Conservation (phyloP, 2,113 vertebrate species). For the Talpa occidentalis region DNA sequence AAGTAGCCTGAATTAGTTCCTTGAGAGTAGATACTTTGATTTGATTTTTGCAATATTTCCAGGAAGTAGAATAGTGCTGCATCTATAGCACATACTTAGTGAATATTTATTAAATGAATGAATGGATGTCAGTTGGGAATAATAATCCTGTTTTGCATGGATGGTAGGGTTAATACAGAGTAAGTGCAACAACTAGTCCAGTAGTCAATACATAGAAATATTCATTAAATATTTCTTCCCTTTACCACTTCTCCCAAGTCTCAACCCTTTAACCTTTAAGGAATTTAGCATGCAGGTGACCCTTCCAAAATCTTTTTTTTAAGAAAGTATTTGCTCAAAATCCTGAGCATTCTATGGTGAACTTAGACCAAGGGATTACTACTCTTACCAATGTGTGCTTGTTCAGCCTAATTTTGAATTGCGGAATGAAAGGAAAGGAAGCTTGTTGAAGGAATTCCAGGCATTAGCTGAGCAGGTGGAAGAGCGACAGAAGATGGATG, state of each 20-base stretch:
- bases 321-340: not conserved
- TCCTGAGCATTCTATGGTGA: not conserved
- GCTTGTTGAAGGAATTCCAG: not conserved
- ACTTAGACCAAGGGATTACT: slow-evolving; percentile 6
- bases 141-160: not conserved
- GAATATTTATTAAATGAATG: not conserved
- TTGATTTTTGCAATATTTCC: not conserved
- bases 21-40: not conserved
- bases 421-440: not conserved
- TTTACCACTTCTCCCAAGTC: not conserved
- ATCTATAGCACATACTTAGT: not conserved
- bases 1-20: not conserved
- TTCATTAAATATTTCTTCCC: not conserved
- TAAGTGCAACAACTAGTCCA: not conserved
- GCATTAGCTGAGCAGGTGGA: not conserved
- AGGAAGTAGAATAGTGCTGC: not conserved
- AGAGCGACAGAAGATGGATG: not conserved
- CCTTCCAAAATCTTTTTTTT: slow-evolving; percentile 24
- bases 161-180: not conserved
- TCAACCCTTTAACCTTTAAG: not conserved
- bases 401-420: slow-evolving; percentile 5
- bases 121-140: not conserved
- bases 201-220: not conserved
- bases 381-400: not conserved
- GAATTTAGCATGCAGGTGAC: not conserved